A percentile compares a stretch with the other conserved stretches of the same genome.
phyloP scores from a whole-genome alignment of 2,113 vertebrate genomes.

The Ophthalmolycus amberensis region DNA sequence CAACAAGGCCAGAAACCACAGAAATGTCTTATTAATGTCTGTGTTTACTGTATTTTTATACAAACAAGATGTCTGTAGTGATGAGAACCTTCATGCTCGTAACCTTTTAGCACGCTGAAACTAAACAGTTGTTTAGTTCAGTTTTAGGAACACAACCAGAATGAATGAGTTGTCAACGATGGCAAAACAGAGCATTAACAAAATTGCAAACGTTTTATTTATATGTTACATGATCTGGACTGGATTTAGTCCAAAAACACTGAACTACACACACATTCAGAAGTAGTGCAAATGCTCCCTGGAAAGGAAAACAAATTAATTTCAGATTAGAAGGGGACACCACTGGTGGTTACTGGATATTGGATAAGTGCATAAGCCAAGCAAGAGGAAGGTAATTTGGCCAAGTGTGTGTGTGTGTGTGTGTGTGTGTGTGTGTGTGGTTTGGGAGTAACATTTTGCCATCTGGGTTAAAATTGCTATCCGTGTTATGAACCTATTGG shows the following conservation, averaged over 20 bases:
- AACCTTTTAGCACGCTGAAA: neutral
- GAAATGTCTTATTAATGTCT: neutral
- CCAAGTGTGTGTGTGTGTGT: neutral
- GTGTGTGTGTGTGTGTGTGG: conserved; percentile 1
- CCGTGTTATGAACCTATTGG: neutral
- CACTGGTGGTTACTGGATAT: conserved; percentile 52
- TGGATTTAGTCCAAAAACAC: conserved; percentile 13
- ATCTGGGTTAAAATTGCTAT: conserved; percentile 1
- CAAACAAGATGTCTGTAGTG: neutral
- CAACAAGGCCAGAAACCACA: neutral
- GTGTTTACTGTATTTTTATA: neutral
- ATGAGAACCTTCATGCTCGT: neutral
- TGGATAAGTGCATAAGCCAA: conserved; percentile 33
- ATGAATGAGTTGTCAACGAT: neutral
- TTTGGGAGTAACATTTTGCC: neutral
- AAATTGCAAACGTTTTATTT: no score
- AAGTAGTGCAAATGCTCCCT: conserved; percentile 1
- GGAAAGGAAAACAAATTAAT: conserved; percentile 64
- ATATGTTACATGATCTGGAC: neutral
- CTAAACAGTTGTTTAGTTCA: neutral
- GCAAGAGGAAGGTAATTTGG: conserved; percentile 28
- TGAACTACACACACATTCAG: neutral
- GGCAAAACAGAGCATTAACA: neutral
- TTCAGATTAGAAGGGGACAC: conserved; percentile 60
- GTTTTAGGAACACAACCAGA: neutral